Base-by-base conservation (phyloP, 2,888 invertebrate genomes). In the Neelides folsomi region DNA sequence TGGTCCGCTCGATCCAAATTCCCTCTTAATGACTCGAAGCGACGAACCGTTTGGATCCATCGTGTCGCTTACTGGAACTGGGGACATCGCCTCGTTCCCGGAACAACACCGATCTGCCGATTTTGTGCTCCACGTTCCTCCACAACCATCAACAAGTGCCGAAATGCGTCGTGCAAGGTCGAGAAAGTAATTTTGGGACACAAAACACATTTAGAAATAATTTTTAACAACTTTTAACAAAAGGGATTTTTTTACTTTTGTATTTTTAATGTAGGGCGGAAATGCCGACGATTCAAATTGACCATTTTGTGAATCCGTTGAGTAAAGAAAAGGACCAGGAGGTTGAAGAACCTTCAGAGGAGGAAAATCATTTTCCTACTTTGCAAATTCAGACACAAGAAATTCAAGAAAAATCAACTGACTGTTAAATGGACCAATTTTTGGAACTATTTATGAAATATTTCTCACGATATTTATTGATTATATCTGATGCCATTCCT, bases 41-140 rank as follows among this genome's bases (percentile, higher is more conserved):
- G 63, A 63, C 42, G 60, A 60, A 44, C 63, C 63, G 2, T 63
- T 55, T 49, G 61, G 63, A 15, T 61, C 61, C 10, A 63, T 63
- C 39, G 61, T 55, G 27, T 61, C 61, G 9, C 47, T 63, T 16
- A 57, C 60, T 15, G 57, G 58, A 16, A 58, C 56, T 10, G 60
- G 60, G 39, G 61, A 61, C 51, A 63, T 63, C 52, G 63, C 63
- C 10, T 61, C 59, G 37, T 63, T 63, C 37, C 63, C 63, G 12
- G 52, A 51, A n/a, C 51, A 51, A 10, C 44, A 35, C 36, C 55
- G 37, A 46, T 54, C 51, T 44, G 43, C 51, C n/a, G n/a, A n/a
- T n/a, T n/a, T n/a, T n/a, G 27, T 5, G 3, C 27, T 27, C 7
- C 7, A 27, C 27, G 27, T 27, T 27, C 27, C 27, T 27, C 27